Evolutionary conservation across 2,797 vertebrate species (phyloP), one percentile per base, ranked within the genome.

Genomic region (Thamnophis elegans): DNA sequence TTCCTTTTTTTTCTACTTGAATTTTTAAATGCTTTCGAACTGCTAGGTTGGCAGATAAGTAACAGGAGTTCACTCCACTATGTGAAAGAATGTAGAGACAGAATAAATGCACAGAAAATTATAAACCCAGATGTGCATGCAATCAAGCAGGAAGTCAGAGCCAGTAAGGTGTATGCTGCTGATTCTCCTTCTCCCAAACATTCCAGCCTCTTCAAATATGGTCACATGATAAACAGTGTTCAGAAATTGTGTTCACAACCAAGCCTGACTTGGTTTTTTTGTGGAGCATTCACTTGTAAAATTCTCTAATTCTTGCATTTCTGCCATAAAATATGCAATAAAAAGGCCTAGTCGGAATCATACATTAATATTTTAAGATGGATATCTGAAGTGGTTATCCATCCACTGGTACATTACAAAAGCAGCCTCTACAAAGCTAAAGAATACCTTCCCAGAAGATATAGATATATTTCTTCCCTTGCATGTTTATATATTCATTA

Each of bases 201-300:
- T 53, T 6, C 47, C 4, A 26, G 60, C 11, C 60, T 62, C 60
- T 68, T 68, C 13, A 68, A 68, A 68, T 68, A 68, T 7, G 16
- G 12, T 32, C n/a, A 12, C 11, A 5, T 68, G 65, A 68, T 18
- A 60, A 18, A 86, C 16, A 53, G 18, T 36, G 5, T 8, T 12
- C 28, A 65, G 4, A 25, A 91, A 60, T 91, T 42, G 25, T 55
- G 32, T 53, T 91, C 93, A 94, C 54, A 93, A 60, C 5, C 51
- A 89, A 65, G 85, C 87, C 91, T 92, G 32, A 0, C 36, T 47
- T 85, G 92, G 92, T 82, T 88, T 91, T 47, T 59, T 36, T 87
- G 68, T 51, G 54, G 18, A 93, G 85, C n/a, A 86, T 68, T 92
- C 91, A 2, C 53, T 62, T 28, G 55, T 47, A 88, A 90, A 22